A percentile compares a stretch with the other conserved stretches of the same genome.
These are phyloP conservation scores for Congeria kusceri DNA, from an alignment of 2,888 invertebrate genomes.

Conservation along the genomic window DNA sequence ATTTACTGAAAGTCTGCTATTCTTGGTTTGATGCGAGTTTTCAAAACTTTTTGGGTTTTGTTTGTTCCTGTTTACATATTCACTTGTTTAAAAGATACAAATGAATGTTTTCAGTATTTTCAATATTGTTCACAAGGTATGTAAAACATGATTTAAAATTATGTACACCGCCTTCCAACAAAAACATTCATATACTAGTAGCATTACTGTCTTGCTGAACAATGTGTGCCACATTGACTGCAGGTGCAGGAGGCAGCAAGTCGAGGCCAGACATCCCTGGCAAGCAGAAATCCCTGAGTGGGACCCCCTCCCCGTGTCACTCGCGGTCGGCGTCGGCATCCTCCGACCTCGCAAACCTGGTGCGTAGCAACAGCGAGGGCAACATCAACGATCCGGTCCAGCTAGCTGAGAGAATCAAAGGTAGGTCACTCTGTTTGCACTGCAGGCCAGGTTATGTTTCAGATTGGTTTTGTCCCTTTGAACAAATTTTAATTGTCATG, in stretches of 20 bases:
- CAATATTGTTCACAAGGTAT: too few relatives aligned
- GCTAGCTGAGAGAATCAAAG: conserved; percentile 76
- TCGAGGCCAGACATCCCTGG: conserved; percentile 71
- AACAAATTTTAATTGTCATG: neutral
- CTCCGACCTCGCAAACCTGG: conserved; percentile 72
- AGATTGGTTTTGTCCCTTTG: conserved; percentile 15
- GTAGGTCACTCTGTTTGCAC: conserved; percentile 32
- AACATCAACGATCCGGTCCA: conserved; percentile 77
- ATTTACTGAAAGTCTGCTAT: too few relatives aligned
- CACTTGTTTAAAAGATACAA: too few relatives aligned
- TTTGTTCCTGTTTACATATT: too few relatives aligned
- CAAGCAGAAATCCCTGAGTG: conserved; percentile 82
- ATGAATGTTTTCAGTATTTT: too few relatives aligned
- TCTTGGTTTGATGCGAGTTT: too few relatives aligned
- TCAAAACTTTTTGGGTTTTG: too few relatives aligned
- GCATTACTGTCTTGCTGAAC: too few relatives aligned
- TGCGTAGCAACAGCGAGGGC: conserved; percentile 82
- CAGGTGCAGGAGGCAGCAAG: conserved; percentile 77
- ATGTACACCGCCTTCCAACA: too few relatives aligned
- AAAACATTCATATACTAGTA: too few relatives aligned
- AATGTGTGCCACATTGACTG: neutral
- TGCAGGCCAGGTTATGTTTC: neutral
- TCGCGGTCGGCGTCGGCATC: conserved; percentile 78
- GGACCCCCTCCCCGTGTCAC: conserved; percentile 81
- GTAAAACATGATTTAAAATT: too few relatives aligned